Percentiles rank a stretch among this genome's conserved stretches.
Conservation (phyloP, 2,888 invertebrate genomes). For the Agrotis clavis region DNA sequence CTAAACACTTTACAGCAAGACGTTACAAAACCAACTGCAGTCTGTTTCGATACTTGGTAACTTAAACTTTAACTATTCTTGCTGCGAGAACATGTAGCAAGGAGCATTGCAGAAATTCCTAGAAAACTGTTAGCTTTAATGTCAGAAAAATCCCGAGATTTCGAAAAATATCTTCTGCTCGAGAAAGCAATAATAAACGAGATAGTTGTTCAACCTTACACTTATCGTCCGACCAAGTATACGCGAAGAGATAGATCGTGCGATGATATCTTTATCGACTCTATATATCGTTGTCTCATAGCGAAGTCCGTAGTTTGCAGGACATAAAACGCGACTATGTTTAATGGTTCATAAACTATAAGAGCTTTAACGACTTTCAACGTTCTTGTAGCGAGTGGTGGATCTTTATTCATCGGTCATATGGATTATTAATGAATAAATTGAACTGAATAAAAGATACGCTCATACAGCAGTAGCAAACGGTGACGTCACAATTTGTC, state of each 20-base stretch:
- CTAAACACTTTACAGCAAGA: no score
- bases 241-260: constrained; percentile 4
- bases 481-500: no score
- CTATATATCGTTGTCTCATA: constrained; percentile 30
- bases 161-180: constrained; percentile 1
- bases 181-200: constrained; percentile 15
- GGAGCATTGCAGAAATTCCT: neutral
- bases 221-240: neutral
- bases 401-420: neutral
- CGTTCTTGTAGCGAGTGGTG: neutral
- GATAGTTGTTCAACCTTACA: neutral
- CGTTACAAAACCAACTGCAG: neutral
- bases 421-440: neutral
- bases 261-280: constrained; percentile 31
- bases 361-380: constrained; percentile 9
- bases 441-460: neutral
- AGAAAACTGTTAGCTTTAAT: neutral
- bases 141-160: neutral
- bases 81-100: neutral
- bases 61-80: neutral
- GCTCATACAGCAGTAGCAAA: no score
- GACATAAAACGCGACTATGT: constrained; percentile 46
- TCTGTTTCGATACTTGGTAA: neutral
- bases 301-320: constrained; percentile 25
- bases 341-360: constrained; percentile 49